Evolutionary conservation across 2,797 vertebrate genomes (phyloP), one percentile per base, ranked within the genome.

Genomic region (Galago senegalensis): DNA sequence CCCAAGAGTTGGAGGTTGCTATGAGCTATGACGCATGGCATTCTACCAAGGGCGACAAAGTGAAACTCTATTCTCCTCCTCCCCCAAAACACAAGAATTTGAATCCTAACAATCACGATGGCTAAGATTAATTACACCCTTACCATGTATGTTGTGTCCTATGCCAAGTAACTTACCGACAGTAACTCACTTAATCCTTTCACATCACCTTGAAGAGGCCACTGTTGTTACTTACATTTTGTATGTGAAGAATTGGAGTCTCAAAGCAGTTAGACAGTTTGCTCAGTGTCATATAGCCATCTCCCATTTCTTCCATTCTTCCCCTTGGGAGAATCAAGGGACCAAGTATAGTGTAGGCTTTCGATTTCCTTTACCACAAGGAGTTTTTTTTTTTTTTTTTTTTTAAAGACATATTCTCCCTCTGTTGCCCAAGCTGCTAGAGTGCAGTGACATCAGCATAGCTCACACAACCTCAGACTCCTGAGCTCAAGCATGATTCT

Each of bases 151-250:
- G 34, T 58, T 34, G 23, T 73, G 43, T 37, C 72, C 65, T 87
- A 0, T 77, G 49, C 56, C 49, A 49, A 89, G 56, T 93, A 82
- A 81, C 37, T 88, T 92, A 72, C 0, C 91, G 84, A 43, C n/a
- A 76, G 0, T 87, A 91, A 56, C 65, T 89, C 85, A 73, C 37
- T 90, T 89, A 75, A 72, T 89, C 31, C 2, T 88, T 61, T 79
- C 27, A 17, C 72, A 60, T 23, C 34, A 63, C 20, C 18, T 72
- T 60, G 3, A 56, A 58, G 34, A 89, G 17, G 58, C 37, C 91
- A 4, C n/a, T 89, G 20, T 60, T 70, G 34, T 3, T 75, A 34
- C 49, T 91, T 56, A 82, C 18, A 58, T 83, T 91, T 93, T 67
- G 20, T 56, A 40, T 60, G 16, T 7, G 61, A 95, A 92, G 40